Percentiles rank a stretch among this genome's conserved stretches.
These are phyloP conservation scores for Pterobdella sp. DNA, from an alignment of 2,888 invertebrate species.

Conservation along the genomic window DNA sequence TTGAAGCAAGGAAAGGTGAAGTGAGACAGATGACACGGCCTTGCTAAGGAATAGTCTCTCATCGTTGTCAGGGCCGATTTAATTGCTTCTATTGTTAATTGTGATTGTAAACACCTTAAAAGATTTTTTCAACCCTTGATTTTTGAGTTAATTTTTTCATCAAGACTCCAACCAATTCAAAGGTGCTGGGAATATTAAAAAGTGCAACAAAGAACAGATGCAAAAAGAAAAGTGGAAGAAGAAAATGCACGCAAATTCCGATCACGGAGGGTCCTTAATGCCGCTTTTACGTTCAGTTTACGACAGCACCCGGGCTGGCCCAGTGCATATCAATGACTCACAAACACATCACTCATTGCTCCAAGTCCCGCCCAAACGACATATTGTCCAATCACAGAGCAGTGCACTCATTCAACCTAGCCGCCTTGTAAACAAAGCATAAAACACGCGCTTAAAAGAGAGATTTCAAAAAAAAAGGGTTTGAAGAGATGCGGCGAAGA, in stretches of 20 bases:
- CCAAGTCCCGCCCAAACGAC: slow-evolving; percentile 14
- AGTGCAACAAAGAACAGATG: background rate
- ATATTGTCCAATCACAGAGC: slow-evolving; percentile 17
- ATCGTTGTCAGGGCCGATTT: background rate
- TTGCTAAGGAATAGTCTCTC: slow-evolving; percentile 1
- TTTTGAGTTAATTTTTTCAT: background rate
- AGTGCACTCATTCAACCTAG: slow-evolving; percentile 24
- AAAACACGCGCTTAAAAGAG: slow-evolving; percentile 18
- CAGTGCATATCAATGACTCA: slow-evolving; percentile 29
- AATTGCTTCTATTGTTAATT: background rate
- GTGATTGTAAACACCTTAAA: background rate
- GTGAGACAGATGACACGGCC: slow-evolving; percentile 8
- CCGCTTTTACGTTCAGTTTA: slow-evolving; percentile 28
- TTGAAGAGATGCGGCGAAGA: background rate
- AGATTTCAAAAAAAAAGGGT: slow-evolving; percentile 1
- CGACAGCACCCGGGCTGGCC: slow-evolving; percentile 16
- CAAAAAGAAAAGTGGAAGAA: slow-evolving; percentile 12
- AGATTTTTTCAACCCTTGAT: background rate
- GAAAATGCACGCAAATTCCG: slow-evolving; percentile 19
- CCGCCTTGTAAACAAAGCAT: slow-evolving; percentile 28
- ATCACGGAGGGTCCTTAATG: slow-evolving; percentile 27
- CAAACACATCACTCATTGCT: slow-evolving; percentile 25
- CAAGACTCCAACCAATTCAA: background rate
- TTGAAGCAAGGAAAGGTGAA: slow-evolving; percentile 4
- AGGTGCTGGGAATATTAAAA: background rate